These are phyloP conservation scores for Coelopa frigida DNA, from an alignment of 1,140 invertebrate species.

Conservation along the genomic window DNA sequence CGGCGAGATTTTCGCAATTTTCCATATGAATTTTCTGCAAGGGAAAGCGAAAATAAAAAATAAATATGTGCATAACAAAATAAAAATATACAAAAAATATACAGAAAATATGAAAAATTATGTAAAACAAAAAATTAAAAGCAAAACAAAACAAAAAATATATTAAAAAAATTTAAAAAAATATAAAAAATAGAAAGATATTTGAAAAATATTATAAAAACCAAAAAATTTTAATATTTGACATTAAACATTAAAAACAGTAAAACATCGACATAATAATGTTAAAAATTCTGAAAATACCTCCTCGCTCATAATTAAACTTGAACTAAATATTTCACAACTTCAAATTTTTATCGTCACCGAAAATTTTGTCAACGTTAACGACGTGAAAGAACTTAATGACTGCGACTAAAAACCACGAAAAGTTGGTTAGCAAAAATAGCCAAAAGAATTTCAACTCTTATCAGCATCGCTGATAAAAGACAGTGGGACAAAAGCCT, in stretches of 20 bases:
- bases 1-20: conserved; percentile 35
- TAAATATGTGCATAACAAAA: neutral
- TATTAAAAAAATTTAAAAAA: conserved; percentile 1
- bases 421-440: too few relatives aligned
- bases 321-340: too few relatives aligned
- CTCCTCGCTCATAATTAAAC: too few relatives aligned
- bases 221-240: neutral
- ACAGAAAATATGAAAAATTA: neutral
- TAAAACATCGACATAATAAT: too few relatives aligned
- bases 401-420: too few relatives aligned
- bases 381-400: too few relatives aligned
- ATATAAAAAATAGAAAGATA: neutral
- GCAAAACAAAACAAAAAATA: conserved; percentile 1
- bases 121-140: neutral
- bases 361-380: too few relatives aligned
- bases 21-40: conserved; percentile 28
- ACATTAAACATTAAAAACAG: conserved; percentile 1
- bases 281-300: too few relatives aligned
- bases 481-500: too few relatives aligned
- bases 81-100: neutral
- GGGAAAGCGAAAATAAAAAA: conserved; percentile 3
- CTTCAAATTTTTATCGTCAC: too few relatives aligned
- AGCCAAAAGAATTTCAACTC: too few relatives aligned
- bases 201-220: neutral
- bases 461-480: too few relatives aligned